Percentiles rank a stretch among this genome's conserved stretches.
Conservation (phyloP, 2,797 vertebrate genomes). For the Takifugu rubripes region DNA sequence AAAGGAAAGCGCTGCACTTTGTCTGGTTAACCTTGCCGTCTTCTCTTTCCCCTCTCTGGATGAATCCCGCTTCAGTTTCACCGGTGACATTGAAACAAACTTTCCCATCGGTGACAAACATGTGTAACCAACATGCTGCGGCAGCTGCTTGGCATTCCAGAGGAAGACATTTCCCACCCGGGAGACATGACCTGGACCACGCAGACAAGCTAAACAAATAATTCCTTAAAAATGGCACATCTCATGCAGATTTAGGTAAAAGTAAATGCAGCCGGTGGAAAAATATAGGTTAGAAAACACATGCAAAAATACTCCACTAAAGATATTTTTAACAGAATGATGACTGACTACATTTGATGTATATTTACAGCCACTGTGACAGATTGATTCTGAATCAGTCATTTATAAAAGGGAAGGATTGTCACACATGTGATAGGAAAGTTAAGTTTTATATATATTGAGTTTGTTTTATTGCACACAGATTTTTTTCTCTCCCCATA, state of each 20-base stretch:
- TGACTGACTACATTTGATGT: too few relatives aligned
- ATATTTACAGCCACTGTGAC: too few relatives aligned
- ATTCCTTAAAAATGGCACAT: background rate
- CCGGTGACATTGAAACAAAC: constrained; percentile 15
- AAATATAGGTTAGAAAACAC: background rate
- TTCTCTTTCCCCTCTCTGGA: constrained; percentile 8
- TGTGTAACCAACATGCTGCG: constrained; percentile 10
- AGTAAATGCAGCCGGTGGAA: background rate
- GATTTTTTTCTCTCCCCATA: too few relatives aligned
- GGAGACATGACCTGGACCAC: constrained; percentile 12
- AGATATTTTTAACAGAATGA: too few relatives aligned
- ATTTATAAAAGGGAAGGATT: too few relatives aligned
- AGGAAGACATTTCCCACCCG: background rate
- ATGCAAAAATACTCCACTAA: background rate
- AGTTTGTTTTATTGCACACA: too few relatives aligned
- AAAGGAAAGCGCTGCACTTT: constrained; percentile 10
- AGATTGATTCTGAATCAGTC: too few relatives aligned
- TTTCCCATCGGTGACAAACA: constrained; percentile 5
- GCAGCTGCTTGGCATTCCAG: background rate
- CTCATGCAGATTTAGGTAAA: too few relatives aligned
- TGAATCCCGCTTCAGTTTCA: constrained; percentile 19
- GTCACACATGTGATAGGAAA: too few relatives aligned
- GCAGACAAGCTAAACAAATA: constrained; percentile 4
- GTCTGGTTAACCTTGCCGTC: constrained; percentile 31
- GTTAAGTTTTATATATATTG: too few relatives aligned